These are phyloP conservation scores for Sitta europaea DNA, from an alignment of 2,113 vertebrate species.

Conservation along the genomic window DNA sequence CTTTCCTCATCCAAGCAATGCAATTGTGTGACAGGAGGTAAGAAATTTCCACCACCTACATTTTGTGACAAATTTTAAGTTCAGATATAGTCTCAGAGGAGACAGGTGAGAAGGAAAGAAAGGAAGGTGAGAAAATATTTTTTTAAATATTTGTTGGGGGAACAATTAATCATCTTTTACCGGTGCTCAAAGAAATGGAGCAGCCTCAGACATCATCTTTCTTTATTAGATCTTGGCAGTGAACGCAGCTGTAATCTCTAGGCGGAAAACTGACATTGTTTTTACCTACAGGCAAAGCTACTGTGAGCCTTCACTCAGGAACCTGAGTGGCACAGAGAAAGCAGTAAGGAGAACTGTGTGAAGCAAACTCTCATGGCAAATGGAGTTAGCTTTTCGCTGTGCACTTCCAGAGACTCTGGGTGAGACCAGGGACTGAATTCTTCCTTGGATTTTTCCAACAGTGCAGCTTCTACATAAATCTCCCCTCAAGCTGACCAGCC, in stretches of 20 bases:
- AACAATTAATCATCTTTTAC: background rate
- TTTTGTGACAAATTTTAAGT: background rate
- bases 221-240: background rate
- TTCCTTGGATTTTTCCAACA: background rate
- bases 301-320: background rate
- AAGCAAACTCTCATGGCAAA: background rate
- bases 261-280: background rate
- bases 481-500: background rate
- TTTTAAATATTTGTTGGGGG: background rate
- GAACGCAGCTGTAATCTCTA: background rate
- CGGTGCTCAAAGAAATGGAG: background rate
- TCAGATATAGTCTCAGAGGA: background rate
- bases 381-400: background rate
- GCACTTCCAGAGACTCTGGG: background rate
- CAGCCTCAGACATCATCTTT: background rate
- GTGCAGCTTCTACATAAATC: background rate
- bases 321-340: background rate
- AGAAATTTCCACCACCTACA: background rate
- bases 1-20: background rate
- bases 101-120: background rate
- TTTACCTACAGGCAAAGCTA: constrained; percentile 3
- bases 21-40: background rate
- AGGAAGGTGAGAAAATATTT: background rate
- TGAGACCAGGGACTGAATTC: background rate
- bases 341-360: background rate